phyloP scores from a whole-genome alignment of 2,888 invertebrate genomes.

The Theodoxus fluviatilis region DNA sequence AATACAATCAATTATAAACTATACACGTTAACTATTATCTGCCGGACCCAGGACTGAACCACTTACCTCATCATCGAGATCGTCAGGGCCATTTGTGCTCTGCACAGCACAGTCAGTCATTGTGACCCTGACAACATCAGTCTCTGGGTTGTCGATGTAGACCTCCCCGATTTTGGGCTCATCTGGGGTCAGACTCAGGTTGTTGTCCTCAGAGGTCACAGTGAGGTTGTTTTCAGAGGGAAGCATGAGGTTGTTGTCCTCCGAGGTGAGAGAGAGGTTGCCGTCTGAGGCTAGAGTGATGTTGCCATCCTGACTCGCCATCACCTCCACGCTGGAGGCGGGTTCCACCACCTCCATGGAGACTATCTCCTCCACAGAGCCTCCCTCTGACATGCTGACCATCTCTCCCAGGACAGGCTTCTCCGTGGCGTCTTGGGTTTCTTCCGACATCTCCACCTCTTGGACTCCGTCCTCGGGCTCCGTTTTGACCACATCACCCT shows the following conservation, averaged over 20 bases:
- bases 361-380: background rate
- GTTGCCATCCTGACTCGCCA: constrained; percentile 16
- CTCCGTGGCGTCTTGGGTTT: background rate
- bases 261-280: no score
- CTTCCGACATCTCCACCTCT: background rate
- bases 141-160: no score
- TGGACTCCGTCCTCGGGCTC: background rate
- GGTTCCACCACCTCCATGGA: background rate
- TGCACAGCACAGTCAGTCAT: no score
- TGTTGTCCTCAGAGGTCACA: constrained; percentile 2
- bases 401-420: background rate
- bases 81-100: no score
- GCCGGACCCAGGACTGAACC: no score
- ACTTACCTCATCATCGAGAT: no score
- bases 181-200: constrained; percentile 26
- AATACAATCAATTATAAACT: no score
- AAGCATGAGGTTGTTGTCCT: background rate
- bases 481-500: background rate
- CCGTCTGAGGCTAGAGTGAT: no score
- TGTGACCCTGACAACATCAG: no score
- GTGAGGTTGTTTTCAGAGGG: background rate
- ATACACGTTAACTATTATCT: no score
- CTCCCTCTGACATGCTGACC: background rate
- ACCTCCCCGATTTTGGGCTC: no score
- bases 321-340: background rate